These are phyloP conservation scores for Aspidiotus destructor DNA, from an alignment of 2,888 invertebrate genomes.

Conservation along the genomic window DNA sequence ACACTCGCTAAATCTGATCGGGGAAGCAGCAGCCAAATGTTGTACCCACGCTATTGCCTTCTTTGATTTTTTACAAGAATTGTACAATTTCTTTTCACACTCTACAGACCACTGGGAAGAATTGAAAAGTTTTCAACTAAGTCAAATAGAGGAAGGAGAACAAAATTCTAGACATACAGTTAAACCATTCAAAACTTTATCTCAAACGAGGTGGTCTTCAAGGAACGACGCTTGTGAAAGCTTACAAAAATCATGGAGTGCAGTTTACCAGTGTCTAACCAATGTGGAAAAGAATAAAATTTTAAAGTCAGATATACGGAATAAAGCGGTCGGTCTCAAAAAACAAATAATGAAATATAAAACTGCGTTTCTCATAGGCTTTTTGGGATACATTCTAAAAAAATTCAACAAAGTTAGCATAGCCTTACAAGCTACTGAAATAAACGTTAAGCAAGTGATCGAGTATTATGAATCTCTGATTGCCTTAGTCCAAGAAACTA, in stretches of 20 bases:
- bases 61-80: slow-evolving; percentile 20
- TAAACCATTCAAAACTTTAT: slow-evolving; percentile 7
- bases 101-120: slow-evolving; percentile 17
- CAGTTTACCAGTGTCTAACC: slow-evolving; percentile 6
- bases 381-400: slow-evolving; percentile 12
- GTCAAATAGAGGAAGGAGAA: background rate
- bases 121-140: background rate
- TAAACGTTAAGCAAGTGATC: slow-evolving; percentile 12
- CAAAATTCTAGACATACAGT: background rate
- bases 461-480: slow-evolving; percentile 11
- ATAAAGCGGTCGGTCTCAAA: slow-evolving; percentile 9
- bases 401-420: slow-evolving; percentile 16
- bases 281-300: slow-evolving; percentile 12
- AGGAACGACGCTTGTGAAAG: slow-evolving; percentile 25
- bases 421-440: slow-evolving; percentile 21
- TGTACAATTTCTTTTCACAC: slow-evolving; percentile 20
- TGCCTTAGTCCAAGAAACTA: background rate
- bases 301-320: slow-evolving; percentile 10
- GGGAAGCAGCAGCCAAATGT: slow-evolving; percentile 12
- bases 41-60: slow-evolving; percentile 18
- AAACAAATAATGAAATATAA: slow-evolving; percentile 17
- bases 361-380: slow-evolving; percentile 14
- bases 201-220: background rate
- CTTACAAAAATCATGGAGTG: slow-evolving; percentile 9
- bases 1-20: slow-evolving; percentile 9